Base-by-base conservation (phyloP, 2,113 vertebrate species). In the Callopanchax toddi region DNA sequence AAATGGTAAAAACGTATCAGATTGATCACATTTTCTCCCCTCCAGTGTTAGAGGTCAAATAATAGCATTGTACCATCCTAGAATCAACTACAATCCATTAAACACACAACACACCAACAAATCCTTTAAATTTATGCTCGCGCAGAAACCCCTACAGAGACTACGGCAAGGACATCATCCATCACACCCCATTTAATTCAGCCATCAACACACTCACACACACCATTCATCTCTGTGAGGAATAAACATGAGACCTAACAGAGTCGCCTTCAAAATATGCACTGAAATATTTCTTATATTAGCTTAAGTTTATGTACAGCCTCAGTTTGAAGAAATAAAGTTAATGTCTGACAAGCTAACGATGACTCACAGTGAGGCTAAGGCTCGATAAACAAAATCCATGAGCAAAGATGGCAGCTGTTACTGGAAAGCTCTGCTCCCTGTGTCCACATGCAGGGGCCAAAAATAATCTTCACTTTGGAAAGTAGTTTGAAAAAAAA, bases 91-190 rank as follows among this genome's bases (percentile, higher is more conserved):
- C n/a, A 76, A 65, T 32, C 39, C 49, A 77, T 60, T 69, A 70
- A 18, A 25, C 20, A 60, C 39, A 13, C 49, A 16, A 42, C 26
- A 74, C 17, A 60, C 29, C 17, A 3, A 11, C 36, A 71, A 48
- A 70, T 45, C 67, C 32, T 67, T 50, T 67, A 45, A 58, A 83
- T 81, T 1, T 50, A 68, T 73, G 63, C 45, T 64, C 21, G 59
- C 45, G n/a, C 46, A 12, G 46, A 51, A 29, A 51, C 48, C 42
- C 42, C 17, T 46, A 73, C 50, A 85, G 59, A 80, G 79, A 78
- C 61, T 70, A 60, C 0, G 23, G 60, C 74, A 82, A 74, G 70
- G 56, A 76, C 83, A 74, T 67, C 67, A 79, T 84, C 70, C 66
- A 87, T 84, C 73, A 71, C 48, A 52, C 48, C 57, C 54, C 42